Base-by-base conservation (phyloP, 1,140 invertebrate species). In the Danaus melanippus region DNA sequence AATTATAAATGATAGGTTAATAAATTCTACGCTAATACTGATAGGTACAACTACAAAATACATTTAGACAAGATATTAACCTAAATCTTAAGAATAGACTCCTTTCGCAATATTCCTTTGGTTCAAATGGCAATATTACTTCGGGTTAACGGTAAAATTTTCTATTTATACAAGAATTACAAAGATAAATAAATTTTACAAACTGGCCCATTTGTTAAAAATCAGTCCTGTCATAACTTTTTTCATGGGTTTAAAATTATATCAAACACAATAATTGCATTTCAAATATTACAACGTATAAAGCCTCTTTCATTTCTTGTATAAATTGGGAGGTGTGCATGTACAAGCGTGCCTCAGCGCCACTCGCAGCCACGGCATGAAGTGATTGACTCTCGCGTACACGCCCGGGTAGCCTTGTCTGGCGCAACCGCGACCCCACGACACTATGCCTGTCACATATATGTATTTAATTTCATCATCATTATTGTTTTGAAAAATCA, bases 371-470 rank as follows among this genome's bases (percentile, higher is more conserved):
- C 79, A 95, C 3, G 89, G 89, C 11, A 93, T 67, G 69, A 94
- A 95, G 48, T 91, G 90, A 1, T 88, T 89, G 0, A 95, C 87
- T 64, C 91, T 89, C 0, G 93, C 93, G 66, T 95, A 95, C 6
- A 95, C 90, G 7, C 93, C 93, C 0, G 94, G 94, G 56, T 91
- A 91, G 50, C 92, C 91, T 9, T 92, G 91, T 50, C 91, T 81
- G 0, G 91, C 93, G 69, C 93, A 95, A 0, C 93, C 93, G 45
- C 92, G 87, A 0, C 95, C 95, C 93, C 94, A 94, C 0, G 92
- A 93, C 2, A 93, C 92, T 1, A 94, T 88, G n/a, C 91, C 91
- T 86, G 53, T 11, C 66, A 67, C 56, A 53, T 42, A 56, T 21
- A 55, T 7, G 4, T 12, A 46, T 10, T 15, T 15, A 1, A 32